These are phyloP conservation scores for Nemotelus nigrinus DNA, from an alignment of 2,888 invertebrate species.

Conservation along the genomic window DNA sequence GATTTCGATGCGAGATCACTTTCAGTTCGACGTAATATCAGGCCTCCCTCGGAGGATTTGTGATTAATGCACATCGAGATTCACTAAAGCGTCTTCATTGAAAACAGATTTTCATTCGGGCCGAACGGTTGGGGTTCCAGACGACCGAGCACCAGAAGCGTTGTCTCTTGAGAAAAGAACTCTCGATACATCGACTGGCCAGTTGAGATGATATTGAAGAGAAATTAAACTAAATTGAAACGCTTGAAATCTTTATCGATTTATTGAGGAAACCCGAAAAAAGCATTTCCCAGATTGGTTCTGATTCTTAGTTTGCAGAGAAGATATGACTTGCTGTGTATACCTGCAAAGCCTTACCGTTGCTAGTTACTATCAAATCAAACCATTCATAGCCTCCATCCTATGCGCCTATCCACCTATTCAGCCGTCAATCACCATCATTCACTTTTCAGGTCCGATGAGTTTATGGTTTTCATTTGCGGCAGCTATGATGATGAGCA, in stretches of 20 bases:
- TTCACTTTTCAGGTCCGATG: background rate
- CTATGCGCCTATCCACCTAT: background rate
- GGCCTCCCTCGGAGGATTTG: slow-evolving; percentile 36
- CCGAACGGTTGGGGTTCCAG: slow-evolving; percentile 29
- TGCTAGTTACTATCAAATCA: no score
- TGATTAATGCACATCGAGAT: slow-evolving; percentile 42
- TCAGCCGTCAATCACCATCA: slow-evolving; percentile 9
- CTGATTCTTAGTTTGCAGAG: background rate
- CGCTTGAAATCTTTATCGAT: slow-evolving; percentile 39
- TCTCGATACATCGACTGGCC: background rate
- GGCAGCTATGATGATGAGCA: background rate
- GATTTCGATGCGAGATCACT: slow-evolving; percentile 14
- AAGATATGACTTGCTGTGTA: background rate
- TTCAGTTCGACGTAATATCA: slow-evolving; percentile 6
- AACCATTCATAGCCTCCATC: no score
- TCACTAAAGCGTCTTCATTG: slow-evolving; percentile 41
- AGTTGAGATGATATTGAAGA: background rate
- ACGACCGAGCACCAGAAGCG: slow-evolving; percentile 20
- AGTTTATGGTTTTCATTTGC: background rate
- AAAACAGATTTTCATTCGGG: slow-evolving; percentile 38
- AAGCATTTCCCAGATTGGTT: background rate
- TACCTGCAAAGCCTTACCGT: background rate
- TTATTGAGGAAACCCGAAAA: slow-evolving; percentile 20
- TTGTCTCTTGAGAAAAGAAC: background rate
- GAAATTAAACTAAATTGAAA: background rate